A percentile compares a stretch with the other conserved stretches of the same genome.
Conservation (phyloP, 2,797 vertebrate species). For the Thripadectes ignobilis region DNA sequence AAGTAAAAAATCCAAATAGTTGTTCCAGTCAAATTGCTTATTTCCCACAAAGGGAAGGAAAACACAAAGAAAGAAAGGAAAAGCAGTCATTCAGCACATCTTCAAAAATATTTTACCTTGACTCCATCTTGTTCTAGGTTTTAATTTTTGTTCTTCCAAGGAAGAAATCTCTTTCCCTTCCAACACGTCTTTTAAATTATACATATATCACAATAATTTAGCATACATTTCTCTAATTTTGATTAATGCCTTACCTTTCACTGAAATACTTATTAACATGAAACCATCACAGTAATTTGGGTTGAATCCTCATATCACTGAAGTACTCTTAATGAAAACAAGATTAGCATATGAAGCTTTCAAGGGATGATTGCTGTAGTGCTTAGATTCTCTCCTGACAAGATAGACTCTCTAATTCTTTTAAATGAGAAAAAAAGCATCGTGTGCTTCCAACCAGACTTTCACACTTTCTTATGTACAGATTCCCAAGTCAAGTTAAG, state of each 20-base stretch:
- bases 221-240: constrained; percentile 42
- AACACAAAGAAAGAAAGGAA: neutral
- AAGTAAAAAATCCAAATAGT: neutral
- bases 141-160: neutral
- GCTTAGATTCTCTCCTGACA: neutral
- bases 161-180: neutral
- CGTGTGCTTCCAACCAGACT: neutral
- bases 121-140: neutral
- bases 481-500: neutral
- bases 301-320: neutral
- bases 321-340: constrained; percentile 28
- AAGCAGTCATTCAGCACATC: neutral
- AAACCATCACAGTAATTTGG: constrained; percentile 23
- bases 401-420: neutral
- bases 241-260: constrained; percentile 26
- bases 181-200: constrained; percentile 15
- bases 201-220: constrained; percentile 59
- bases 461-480: neutral
- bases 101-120: neutral
- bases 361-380: neutral
- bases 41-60: neutral
- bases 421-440: neutral
- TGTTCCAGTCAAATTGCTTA: neutral
- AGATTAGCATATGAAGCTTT: constrained; percentile 38
- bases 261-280: constrained; percentile 14